Evolutionary conservation across 2,113 vertebrate genomes (phyloP).

Genomic region (Epinephelus lanceolatus): DNA sequence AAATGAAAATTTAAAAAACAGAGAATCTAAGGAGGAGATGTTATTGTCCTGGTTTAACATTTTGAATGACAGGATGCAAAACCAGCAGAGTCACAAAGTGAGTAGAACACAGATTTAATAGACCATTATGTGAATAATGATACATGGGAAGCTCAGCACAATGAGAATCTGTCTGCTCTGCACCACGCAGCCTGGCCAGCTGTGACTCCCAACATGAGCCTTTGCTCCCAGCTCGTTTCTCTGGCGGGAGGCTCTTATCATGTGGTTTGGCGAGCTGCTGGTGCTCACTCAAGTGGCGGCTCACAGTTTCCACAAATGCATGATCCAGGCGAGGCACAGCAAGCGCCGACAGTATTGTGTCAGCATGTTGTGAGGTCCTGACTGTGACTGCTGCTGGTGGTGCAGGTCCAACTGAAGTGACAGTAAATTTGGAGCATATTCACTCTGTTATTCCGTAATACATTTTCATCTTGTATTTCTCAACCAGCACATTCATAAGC

Average conservation of each 20-base stretch:
- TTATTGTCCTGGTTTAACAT: background rate
- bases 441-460: background rate
- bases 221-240: conserved; percentile 4
- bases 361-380: conserved; percentile 28
- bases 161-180: background rate
- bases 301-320: conserved; percentile 48
- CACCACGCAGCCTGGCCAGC: conserved; percentile 6
- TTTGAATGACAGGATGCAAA: background rate
- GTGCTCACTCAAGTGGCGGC: background rate
- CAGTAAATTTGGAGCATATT: background rate
- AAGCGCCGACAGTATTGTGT: background rate
- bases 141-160: background rate
- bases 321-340: background rate
- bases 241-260: conserved; percentile 33
- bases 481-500: background rate
- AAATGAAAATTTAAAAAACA: background rate
- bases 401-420: background rate
- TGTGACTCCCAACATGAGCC: conserved; percentile 26
- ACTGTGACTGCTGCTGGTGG: background rate
- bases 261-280: conserved; percentile 37
- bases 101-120: too few relatives aligned
- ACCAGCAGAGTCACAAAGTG: background rate
- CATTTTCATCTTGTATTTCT: background rate
- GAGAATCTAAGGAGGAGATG: background rate
- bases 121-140: background rate